Percentiles rank a stretch among this genome's conserved stretches.
These are phyloP conservation scores for Zaprionus africanus DNA, from an alignment of 1,140 invertebrate genomes.

Conservation along the genomic window DNA sequence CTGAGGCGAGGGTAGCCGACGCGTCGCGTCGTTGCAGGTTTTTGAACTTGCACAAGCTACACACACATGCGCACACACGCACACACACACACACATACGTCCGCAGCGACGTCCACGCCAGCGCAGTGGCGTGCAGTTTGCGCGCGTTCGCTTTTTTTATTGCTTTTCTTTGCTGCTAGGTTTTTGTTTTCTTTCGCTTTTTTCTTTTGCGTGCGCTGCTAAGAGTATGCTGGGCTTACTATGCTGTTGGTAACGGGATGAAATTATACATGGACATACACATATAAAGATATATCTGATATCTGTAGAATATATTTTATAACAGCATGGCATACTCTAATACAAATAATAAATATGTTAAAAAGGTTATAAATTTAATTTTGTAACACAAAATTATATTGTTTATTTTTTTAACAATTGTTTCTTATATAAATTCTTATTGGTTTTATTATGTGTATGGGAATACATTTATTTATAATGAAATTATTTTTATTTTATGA, in stretches of 20 bases:
- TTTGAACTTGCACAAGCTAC: conserved; percentile 72
- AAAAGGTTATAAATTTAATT: too few species aligned
- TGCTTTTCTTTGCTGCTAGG: not conserved
- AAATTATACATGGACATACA: too few species aligned
- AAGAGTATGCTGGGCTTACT: not conserved
- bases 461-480: too few species aligned
- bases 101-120: conserved; percentile 45
- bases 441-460: too few species aligned
- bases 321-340: too few species aligned
- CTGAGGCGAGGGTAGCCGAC: conserved; percentile 6
- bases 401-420: too few species aligned
- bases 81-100: conserved; percentile 1
- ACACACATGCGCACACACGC: conserved; percentile 12
- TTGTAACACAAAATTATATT: too few species aligned
- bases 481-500: too few species aligned
- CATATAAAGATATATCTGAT: too few species aligned
- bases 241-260: not conserved
- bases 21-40: conserved; percentile 58
- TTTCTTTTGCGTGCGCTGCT: not conserved
- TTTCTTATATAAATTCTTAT: too few species aligned
- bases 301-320: too few species aligned
- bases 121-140: conserved; percentile 69
- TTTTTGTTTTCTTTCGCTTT: not conserved
- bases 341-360: too few species aligned
- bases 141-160: conserved; percentile 39